Evolutionary conservation across 2,888 invertebrate genomes (phyloP).

Genomic region (Andrena bucephala): DNA sequence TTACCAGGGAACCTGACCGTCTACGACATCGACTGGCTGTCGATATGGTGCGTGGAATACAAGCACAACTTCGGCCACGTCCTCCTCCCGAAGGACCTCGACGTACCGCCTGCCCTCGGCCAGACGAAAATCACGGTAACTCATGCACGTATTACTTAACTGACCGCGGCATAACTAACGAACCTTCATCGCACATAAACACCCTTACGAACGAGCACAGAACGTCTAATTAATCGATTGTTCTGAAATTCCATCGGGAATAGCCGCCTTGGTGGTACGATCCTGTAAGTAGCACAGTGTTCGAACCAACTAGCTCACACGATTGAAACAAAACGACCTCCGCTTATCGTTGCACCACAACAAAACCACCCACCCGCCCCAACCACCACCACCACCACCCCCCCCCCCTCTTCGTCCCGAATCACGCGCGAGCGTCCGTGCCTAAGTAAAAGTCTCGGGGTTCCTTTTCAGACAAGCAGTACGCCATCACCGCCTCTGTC

Average conservation of each 20-base stretch:
- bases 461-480: constrained; percentile 89
- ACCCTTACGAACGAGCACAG: background rate
- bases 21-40: constrained; percentile 96
- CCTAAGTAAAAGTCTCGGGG: background rate
- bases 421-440: background rate
- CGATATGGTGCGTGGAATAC: constrained; percentile 96
- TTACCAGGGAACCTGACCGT: constrained; percentile 94
- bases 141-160: constrained; percentile 83
- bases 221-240: constrained; percentile 42
- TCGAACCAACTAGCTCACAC: constrained; percentile 18
- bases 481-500: constrained; percentile 87
- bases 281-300: constrained; percentile 90
- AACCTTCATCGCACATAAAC: constrained; percentile 3
- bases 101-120: constrained; percentile 95
- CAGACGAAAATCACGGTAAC: constrained; percentile 95
- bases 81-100: constrained; percentile 93
- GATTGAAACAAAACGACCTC: background rate
- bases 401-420: background rate
- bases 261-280: constrained; percentile 97
- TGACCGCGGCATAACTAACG: background rate
- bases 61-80: constrained; percentile 96
- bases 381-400: too few relatives aligned
- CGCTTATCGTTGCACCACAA: background rate
- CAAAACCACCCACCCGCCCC: too few relatives aligned
- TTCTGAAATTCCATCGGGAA: constrained; percentile 66